Conservation (phyloP, 2,888 invertebrate species). For the Asteroscopus sphinx region DNA sequence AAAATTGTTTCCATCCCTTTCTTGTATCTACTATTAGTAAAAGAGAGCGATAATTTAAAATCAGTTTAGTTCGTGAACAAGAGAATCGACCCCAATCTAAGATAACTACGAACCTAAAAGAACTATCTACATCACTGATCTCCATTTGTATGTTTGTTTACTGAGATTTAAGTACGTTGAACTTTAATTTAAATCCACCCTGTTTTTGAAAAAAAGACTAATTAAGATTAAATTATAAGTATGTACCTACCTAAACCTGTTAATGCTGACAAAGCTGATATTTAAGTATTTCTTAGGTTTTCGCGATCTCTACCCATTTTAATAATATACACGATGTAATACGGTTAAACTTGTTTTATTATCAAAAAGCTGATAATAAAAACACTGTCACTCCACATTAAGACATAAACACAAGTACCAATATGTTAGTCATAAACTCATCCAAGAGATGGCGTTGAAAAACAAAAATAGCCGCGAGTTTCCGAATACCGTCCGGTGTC, state of each 20-base stretch:
- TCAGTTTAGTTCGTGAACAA: no score
- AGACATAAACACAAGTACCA: conserved; percentile 34
- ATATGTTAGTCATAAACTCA: conserved; percentile 44
- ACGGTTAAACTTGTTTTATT: conserved; percentile 11
- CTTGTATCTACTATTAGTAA: no score
- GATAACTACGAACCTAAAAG: no score
- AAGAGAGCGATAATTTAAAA: no score
- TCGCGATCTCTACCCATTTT: no score
- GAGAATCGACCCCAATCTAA: no score
- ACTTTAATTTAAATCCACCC: background rate
- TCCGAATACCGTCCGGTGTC: conserved; percentile 50
- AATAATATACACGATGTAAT: no score
- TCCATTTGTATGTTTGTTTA: background rate
- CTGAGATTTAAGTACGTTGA: background rate
- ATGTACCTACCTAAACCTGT: no score
- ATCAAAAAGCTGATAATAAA: conserved; percentile 33
- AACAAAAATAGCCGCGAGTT: conserved; percentile 55
- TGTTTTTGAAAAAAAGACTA: conserved; percentile 9
- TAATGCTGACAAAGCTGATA: no score
- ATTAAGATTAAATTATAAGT: conserved; percentile 13
- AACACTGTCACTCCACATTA: conserved; percentile 34
- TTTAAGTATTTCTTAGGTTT: no score
- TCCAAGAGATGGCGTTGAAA: conserved; percentile 50
- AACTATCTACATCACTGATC: no score
- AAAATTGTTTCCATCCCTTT: no score